Conservation (phyloP, 1,140 invertebrate genomes). For the Bicyclus anynana region DNA sequence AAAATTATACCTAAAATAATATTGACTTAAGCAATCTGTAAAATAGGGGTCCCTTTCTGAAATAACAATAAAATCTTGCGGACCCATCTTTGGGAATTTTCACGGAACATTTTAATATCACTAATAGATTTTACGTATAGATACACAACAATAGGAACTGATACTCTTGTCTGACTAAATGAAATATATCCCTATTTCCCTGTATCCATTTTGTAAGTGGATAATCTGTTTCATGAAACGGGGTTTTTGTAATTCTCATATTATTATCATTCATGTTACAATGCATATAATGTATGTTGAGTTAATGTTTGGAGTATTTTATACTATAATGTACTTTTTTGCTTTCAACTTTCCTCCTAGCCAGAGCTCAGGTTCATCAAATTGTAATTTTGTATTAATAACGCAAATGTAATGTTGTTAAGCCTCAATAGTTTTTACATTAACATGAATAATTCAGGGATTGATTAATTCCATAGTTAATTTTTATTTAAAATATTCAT, state of each 20-base stretch:
- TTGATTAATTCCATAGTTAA: too few species aligned
- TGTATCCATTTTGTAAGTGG: constrained; percentile 5
- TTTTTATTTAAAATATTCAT: too few species aligned
- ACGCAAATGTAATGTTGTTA: too few species aligned
- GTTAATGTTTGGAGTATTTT: too few species aligned
- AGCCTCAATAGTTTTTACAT: too few species aligned
- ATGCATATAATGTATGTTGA: too few species aligned
- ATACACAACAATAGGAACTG: constrained; percentile 50
- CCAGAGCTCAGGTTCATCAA: too few species aligned
- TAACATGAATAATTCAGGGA: too few species aligned
- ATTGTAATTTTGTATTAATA: too few species aligned
- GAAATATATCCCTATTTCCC: constrained; percentile 25
- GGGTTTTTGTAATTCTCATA: not conserved
- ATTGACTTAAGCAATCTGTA: constrained; percentile 47
- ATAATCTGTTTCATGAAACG: not conserved
- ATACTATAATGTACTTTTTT: too few species aligned
- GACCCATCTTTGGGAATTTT: constrained; percentile 46
- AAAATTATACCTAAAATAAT: constrained; percentile 42
- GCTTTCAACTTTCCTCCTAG: too few species aligned
- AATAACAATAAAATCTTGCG: constrained; percentile 46
- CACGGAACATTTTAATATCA: constrained; percentile 62
- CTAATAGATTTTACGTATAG: constrained; percentile 67
- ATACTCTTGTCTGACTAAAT: constrained; percentile 52
- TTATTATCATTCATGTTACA: not conserved
- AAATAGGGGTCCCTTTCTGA: constrained; percentile 37